These are phyloP conservation scores for Lonchura striata DNA, from an alignment of 2,113 vertebrate species.

Conservation along the genomic window DNA sequence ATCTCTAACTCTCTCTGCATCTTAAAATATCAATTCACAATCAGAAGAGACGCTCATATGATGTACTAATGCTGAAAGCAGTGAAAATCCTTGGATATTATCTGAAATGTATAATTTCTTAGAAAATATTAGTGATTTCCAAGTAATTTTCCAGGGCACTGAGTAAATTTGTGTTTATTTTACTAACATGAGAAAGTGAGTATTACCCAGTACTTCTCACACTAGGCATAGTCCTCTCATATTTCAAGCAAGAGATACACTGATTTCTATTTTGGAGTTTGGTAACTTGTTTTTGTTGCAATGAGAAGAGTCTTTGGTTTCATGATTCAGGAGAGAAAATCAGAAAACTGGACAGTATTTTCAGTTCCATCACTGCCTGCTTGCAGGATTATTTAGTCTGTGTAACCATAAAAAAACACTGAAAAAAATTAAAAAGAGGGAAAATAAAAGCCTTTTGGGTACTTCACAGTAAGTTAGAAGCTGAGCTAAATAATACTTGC, in stretches of 20 bases:
- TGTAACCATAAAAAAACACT: not conserved
- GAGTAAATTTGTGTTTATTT: not conserved
- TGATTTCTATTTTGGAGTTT: not conserved
- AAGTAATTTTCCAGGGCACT: not conserved
- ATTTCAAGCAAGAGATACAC: not conserved
- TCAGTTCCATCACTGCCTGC: not conserved
- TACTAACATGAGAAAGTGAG: not conserved
- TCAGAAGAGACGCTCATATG: fast-evolving
- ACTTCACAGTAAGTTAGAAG: not conserved
- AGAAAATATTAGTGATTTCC: not conserved
- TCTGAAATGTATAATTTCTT: not conserved
- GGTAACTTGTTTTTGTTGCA: not conserved
- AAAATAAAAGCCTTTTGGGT: not conserved
- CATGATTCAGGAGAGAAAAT: not conserved
- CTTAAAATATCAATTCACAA: not conserved
- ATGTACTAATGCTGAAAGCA: not conserved
- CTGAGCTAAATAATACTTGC: not conserved
- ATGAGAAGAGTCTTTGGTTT: not conserved
- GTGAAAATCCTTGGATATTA: not conserved
- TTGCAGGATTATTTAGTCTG: not conserved
- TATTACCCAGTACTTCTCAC: not conserved
- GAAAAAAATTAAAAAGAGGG: fast-evolving
- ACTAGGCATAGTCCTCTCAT: not conserved
- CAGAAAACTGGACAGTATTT: not conserved
- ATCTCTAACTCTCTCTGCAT: not conserved